A percentile compares a stretch with the other conserved stretches of the same genome.
These are phyloP conservation scores for Mesitornis unicolor DNA, from an alignment of 2,113 vertebrate genomes.

Conservation along the genomic window DNA sequence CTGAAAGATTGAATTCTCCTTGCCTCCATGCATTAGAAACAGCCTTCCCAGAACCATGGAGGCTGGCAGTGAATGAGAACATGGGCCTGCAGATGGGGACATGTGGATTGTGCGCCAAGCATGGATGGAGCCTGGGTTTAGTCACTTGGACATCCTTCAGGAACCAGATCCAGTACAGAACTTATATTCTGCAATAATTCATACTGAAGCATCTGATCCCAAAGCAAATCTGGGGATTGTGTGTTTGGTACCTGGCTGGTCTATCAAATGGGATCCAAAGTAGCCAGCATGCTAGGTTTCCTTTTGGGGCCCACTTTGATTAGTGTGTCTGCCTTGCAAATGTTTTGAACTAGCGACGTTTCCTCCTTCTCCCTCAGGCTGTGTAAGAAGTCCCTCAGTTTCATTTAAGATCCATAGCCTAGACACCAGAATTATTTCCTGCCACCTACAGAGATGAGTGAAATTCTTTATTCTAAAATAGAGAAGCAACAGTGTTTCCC, in stretches of 20 bases:
- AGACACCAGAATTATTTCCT: neutral
- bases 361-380: neutral
- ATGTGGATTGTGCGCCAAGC: neutral
- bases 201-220: neutral
- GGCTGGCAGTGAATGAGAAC: neutral
- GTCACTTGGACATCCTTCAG: neutral
- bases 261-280: neutral
- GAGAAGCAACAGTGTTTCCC: neutral
- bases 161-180: neutral
- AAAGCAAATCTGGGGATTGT: neutral
- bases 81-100: neutral
- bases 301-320: neutral
- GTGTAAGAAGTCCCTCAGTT: neutral
- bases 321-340: neutral
- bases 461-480: neutral
- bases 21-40: neutral
- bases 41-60: neutral
- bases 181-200: neutral
- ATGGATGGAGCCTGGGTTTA: rapidly evolving
- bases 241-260: neutral
- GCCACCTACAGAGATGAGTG: rapidly evolving
- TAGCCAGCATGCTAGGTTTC: neutral
- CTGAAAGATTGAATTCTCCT: neutral
- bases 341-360: neutral
- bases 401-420: neutral